Base-by-base conservation (phyloP, 2,888 invertebrate genomes). In the Agelastica alni region DNA sequence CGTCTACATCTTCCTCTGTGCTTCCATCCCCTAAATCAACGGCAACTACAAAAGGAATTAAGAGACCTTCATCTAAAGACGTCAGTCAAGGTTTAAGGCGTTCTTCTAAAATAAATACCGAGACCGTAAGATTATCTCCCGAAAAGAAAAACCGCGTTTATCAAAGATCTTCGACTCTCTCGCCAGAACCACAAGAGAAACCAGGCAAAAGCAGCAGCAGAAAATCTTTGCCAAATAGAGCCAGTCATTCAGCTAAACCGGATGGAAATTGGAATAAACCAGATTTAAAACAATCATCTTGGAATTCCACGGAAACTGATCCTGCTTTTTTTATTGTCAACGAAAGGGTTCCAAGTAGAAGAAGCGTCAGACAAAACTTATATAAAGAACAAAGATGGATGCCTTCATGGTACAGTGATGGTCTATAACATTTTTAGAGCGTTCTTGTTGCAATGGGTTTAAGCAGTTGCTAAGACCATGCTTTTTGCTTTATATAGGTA, bases 311-410 rank as follows among this genome's bases (percentile, higher is more conserved):
- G 16, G 53, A 58, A 13, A 47, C 57, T 17, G 60, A 62, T 44
- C 62, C 60, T 4, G 69, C 71, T 42, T 72, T 72, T 52, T 58
- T 69, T 20, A 65, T 72, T 13, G 43, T 70, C 7, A 67, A 69
- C 28, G 68, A 65, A 20, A 41, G 30, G 6, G 28, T 31, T 5
- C 54, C 44, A 1, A 56, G 32, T 30, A 46, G 49, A n/a, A 56
- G 48, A 28, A 61, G 64, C 36, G 58, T 63, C 9, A 65, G 66
- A 44, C 60, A 62, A 31, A 62, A 64, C 57, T 48, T 57, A 44
- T 58, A 59, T 48, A 61, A 59, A 28, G 58, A 57, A 31, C 56
- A 61, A 41, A 58, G 54, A 32, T 64, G 64, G 64, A 62, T 60
- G 60, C 62, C 64, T 6, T 55, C 60, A 4, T 61, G 62, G 62